These are phyloP conservation scores for Apodemus agrarius DNA, from an alignment of 2,797 vertebrate genomes.

Conservation along the genomic window DNA sequence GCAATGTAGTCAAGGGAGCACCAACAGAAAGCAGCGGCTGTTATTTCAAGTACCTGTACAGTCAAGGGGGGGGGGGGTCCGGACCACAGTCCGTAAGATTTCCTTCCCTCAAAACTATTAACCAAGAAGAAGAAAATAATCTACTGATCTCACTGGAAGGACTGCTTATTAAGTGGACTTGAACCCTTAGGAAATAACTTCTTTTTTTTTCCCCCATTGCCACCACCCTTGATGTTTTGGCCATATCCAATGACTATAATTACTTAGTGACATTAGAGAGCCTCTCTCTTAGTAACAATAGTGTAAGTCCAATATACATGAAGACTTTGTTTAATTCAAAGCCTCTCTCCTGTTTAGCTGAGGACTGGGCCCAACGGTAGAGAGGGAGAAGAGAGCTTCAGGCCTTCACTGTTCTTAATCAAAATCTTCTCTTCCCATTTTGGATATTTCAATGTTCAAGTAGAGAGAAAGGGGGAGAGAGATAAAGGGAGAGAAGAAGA, in stretches of 20 bases:
- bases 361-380: background rate
- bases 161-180: background rate
- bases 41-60: background rate
- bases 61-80: background rate
- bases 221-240: background rate
- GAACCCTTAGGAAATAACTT: background rate
- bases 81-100: background rate
- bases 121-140: background rate
- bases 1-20: background rate
- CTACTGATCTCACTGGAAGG: background rate
- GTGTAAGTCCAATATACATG: background rate
- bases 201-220: background rate
- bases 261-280: background rate
- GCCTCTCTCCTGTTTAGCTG: background rate
- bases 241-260: background rate
- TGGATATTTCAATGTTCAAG: background rate
- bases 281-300: background rate
- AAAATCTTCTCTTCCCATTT: background rate
- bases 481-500: background rate
- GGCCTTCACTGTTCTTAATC: background rate
- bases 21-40: no score
- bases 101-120: slow-evolving; percentile 24
- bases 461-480: background rate
- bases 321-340: slow-evolving; percentile 5
- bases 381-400: no score